These are phyloP conservation scores for Psilopogon haemacephalus DNA, from an alignment of 2,113 vertebrate species.

Conservation along the genomic window DNA sequence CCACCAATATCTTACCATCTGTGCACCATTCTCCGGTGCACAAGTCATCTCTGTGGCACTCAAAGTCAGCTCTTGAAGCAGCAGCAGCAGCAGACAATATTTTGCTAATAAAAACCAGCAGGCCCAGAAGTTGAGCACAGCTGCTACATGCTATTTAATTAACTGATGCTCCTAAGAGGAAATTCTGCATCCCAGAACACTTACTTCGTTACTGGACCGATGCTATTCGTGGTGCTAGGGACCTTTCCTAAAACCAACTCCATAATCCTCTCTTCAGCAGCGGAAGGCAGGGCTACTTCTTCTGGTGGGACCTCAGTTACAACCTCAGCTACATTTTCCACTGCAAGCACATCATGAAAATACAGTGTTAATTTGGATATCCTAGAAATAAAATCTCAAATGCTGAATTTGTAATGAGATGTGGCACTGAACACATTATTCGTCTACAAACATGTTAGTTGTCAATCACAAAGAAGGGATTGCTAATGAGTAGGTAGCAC, in stretches of 20 bases:
- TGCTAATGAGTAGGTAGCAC: not conserved
- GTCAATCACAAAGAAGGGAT: not conserved
- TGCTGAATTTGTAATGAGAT: not conserved
- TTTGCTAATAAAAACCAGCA: not conserved
- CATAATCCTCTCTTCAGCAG: slow-evolving; percentile 77
- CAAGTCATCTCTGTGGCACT: not conserved
- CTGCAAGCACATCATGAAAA: slow-evolving; percentile 13
- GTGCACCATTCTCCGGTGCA: not conserved
- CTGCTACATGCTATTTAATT: not conserved
- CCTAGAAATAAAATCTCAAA: not conserved
- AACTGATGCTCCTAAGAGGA: not conserved
- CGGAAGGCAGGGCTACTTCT: slow-evolving; percentile 50
- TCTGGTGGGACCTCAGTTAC: slow-evolving; percentile 71
- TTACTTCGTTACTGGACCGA: slow-evolving; percentile 74
- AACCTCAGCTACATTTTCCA: slow-evolving; percentile 71
- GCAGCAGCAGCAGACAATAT: not conserved
- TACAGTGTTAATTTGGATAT: not conserved
- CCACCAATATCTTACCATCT: not conserved
- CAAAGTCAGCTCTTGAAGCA: not conserved
- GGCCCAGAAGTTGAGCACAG: not conserved
- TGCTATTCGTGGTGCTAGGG: slow-evolving; percentile 54
- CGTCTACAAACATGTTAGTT: not conserved
- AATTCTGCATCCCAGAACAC: slow-evolving; percentile 22
- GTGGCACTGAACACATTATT: not conserved
- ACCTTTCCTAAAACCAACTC: slow-evolving; percentile 78